Evolutionary conservation across 2,113 vertebrate species (phyloP).

Genomic region (Podarcis cretensis): DNA sequence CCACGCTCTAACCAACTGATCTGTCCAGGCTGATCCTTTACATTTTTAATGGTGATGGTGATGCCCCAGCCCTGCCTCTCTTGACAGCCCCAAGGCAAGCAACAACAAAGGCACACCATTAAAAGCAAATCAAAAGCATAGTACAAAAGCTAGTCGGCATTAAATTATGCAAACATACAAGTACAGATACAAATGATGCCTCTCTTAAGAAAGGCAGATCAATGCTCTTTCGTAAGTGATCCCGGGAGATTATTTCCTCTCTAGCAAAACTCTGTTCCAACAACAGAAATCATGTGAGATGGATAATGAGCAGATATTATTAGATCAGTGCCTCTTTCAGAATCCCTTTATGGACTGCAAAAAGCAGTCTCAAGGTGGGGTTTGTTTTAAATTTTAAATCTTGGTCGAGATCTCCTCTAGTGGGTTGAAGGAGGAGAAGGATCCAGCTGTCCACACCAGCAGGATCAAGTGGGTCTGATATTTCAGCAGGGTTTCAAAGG

Average conservation of each 20-base stretch:
- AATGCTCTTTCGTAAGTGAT: not conserved
- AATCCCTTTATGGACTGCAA: not conserved
- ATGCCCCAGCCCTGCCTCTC: no score
- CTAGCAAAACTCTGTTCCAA: not conserved
- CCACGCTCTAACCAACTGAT: not conserved
- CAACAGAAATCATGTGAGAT: not conserved
- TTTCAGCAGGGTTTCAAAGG: not conserved
- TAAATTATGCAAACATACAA: no score
- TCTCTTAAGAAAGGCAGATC: not conserved
- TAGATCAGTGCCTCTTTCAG: not conserved
- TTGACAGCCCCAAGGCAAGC: no score
- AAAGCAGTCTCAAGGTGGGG: not conserved
- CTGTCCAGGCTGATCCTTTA: not conserved
- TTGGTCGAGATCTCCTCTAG: constrained; percentile 40
- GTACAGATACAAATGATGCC: no score
- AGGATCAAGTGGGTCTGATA: constrained; percentile 45
- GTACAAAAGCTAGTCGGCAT: no score
- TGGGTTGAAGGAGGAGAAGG: not conserved
- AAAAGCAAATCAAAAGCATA: not conserved
- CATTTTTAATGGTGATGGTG: no score
- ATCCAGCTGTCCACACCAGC: constrained; percentile 47
- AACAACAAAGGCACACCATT: not conserved
- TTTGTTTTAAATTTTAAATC: constrained; percentile 38
- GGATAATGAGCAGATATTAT: not conserved
- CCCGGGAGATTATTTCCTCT: not conserved